Conservation (phyloP, 2,888 invertebrate species). For the Ceraclea dissimilis region DNA sequence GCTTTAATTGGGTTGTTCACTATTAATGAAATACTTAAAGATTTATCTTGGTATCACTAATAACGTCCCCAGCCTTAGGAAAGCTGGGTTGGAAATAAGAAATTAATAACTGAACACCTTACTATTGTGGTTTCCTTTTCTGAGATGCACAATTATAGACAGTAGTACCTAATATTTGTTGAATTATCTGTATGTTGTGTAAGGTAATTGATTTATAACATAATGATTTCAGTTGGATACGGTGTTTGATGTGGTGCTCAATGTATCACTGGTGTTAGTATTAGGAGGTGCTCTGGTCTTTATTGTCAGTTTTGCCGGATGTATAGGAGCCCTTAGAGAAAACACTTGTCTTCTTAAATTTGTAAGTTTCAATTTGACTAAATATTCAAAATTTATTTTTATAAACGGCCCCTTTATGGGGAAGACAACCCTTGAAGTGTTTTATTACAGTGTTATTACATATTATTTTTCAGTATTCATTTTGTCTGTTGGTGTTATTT, state of each 20-base stretch:
- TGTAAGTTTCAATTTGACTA: constrained; percentile 47
- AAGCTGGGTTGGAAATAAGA: no score
- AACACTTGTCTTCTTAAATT: constrained; percentile 89
- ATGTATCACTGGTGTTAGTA: constrained; percentile 86
- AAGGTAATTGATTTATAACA: no score
- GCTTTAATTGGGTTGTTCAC: no score
- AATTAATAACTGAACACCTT: no score
- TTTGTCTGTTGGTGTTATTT: constrained; percentile 81
- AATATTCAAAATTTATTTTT: neutral
- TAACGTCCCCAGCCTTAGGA: no score
- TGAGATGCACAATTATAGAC: neutral
- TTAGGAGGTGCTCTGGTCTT: constrained; percentile 86
- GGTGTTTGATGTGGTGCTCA: constrained; percentile 82
- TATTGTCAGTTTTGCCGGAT: constrained; percentile 89
- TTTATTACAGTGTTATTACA: no score
- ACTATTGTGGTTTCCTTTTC: no score
- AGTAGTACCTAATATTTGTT: no score
- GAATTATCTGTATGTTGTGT: no score
- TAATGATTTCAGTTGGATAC: constrained; percentile 54
- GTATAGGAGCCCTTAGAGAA: constrained; percentile 83
- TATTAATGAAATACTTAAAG: no score
- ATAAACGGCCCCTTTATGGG: neutral
- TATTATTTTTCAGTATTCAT: constrained; percentile 70
- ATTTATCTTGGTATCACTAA: no score
- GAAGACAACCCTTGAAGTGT: neutral